Evolutionary conservation across 2,797 vertebrate species (phyloP).

Genomic region (Capromys pilorides): DNA sequence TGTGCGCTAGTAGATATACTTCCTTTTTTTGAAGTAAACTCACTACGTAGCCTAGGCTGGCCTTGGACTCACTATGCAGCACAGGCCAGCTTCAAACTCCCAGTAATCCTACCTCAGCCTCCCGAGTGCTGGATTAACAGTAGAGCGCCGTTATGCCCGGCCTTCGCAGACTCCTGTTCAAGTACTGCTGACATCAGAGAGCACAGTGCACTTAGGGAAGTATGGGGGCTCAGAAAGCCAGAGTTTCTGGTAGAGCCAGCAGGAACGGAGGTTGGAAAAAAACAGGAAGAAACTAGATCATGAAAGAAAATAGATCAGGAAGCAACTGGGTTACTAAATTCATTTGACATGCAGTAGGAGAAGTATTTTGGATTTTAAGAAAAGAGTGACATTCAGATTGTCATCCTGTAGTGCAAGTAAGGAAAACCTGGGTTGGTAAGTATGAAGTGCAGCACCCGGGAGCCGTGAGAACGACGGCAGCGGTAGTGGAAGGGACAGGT

Average conservation of each 20-base stretch:
- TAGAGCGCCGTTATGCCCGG: not conserved
- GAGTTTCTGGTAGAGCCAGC: not conserved
- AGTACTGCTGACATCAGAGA: not conserved
- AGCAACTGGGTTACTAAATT: not conserved
- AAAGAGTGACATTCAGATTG: not conserved
- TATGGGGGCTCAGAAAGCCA: not conserved
- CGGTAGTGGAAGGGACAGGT: too few relatives aligned
- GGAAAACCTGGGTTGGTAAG: not conserved
- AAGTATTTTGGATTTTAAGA: not conserved
- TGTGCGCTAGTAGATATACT: not conserved
- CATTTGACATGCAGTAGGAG: too few relatives aligned
- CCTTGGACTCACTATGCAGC: not conserved
- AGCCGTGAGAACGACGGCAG: not conserved
- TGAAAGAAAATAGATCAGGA: not conserved
- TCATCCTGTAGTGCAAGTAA: not conserved
- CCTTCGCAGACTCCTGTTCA: not conserved
- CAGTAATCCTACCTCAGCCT: not conserved
- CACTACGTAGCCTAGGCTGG: too few relatives aligned
- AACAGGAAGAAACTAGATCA: not conserved
- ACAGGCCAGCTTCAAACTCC: not conserved
- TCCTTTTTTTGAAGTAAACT: too few relatives aligned
- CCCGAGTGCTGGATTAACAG: not conserved
- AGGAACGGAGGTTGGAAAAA: too few relatives aligned
- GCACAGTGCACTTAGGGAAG: not conserved
- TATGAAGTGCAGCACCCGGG: not conserved